Evolutionary conservation across 2,888 invertebrate genomes (phyloP), one percentile per base, ranked within the genome.

Genomic region (Pecten maximus): DNA sequence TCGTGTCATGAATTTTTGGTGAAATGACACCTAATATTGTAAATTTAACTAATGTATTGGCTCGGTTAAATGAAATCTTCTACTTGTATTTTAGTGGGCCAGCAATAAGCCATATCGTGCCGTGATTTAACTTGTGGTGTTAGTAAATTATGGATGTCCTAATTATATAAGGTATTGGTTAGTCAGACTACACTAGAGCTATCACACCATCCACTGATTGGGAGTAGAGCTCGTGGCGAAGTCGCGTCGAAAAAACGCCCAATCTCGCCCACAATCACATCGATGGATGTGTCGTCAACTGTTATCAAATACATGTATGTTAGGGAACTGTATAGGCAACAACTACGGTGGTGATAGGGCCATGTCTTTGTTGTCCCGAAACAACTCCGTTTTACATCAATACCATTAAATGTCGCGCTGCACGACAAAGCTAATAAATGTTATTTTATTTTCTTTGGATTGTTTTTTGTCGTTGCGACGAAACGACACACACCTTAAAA

Each of bases 21-120:
- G 74, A 74, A 74, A 35, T 74, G 74, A 74, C 74, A 74, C 74
- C 74, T 74, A 74, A 74, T 74, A 74, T 74, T 74, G 74, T 74
- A 74, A 74, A 74, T 74, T 74, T 74, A 35, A 74, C 74, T 74
- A 74, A 74, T 10, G 28, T 28, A 74, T 74, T 74, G 23, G 35
- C 4, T 35, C 15, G 8, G 23, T 28, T 74, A 74, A 74, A 28
- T 74, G 19, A 54, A 74, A 74, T 74, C 35, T 35, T 28, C 74
- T 12, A 35, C 74, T 74, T 28, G 35, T 74, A 74, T 74, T 74
- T 74, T 28, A 74, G 74, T 35, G 28, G 74, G 35, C 28, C 74
- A 74, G 15, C 35, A 74, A 74, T 74, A 2, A 19, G 74, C 8
- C 4, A 28, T 4, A 74, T 28, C 10, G 35, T 74, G 35, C 35